These are phyloP conservation scores for Platyura marginata DNA, from an alignment of 1,140 invertebrate species.

Conservation along the genomic window DNA sequence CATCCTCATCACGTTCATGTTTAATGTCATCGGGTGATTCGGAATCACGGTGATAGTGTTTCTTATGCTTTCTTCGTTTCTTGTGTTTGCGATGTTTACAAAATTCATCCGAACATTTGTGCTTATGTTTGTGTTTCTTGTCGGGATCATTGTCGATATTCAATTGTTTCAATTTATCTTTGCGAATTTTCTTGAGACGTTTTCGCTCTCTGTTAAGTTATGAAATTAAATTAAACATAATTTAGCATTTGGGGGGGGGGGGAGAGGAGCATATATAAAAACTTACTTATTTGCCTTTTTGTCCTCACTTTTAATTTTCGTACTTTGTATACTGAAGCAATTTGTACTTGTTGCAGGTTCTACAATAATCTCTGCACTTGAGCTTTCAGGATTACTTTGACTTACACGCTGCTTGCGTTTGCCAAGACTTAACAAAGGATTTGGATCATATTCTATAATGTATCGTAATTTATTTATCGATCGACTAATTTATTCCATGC, in stretches of 20 bases:
- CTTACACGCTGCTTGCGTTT: slow-evolving; percentile 52
- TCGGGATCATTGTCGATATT: slow-evolving; percentile 7
- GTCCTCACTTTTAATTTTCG: slow-evolving; percentile 22
- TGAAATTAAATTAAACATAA: too few species aligned
- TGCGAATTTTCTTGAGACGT: slow-evolving; percentile 47
- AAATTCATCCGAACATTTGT: slow-evolving; percentile 47
- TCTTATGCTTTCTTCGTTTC: slow-evolving; percentile 58
- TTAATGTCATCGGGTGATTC: slow-evolving; percentile 1
- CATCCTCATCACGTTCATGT: slow-evolving; percentile 11
- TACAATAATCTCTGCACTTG: not conserved
- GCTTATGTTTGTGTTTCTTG: slow-evolving; percentile 34
- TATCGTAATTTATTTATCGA: not conserved
- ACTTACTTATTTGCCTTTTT: not conserved
- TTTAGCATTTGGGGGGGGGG: too few species aligned
- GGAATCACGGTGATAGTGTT: slow-evolving; percentile 40
- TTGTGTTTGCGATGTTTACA: slow-evolving; percentile 53
- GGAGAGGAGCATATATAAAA: too few species aligned
- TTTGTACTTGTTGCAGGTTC: not conserved
- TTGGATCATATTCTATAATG: slow-evolving; percentile 51
- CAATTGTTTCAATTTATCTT: slow-evolving; percentile 39
- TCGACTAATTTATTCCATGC: not conserved
- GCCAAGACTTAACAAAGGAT: slow-evolving; percentile 52
- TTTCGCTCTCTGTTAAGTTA: slow-evolving; percentile 42
- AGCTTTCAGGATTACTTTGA: not conserved
- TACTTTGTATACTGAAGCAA: slow-evolving; percentile 14